Evolutionary conservation across 92 coral and sea anemone genomes (phyloP).

Genomic region (Palythoa caribaeorum): DNA sequence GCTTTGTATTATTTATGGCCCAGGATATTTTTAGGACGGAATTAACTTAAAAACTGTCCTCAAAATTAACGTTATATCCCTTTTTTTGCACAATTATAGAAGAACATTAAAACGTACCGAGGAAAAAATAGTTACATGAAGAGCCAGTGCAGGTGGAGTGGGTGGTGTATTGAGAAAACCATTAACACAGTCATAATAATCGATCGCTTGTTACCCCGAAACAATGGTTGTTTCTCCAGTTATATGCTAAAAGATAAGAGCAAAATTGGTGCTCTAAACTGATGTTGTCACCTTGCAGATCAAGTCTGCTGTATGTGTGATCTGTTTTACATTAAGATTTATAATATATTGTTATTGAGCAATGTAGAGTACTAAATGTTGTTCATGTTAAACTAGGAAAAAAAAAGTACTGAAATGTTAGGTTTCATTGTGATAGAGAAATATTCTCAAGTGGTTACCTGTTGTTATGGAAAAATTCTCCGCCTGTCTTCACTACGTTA

Average conservation of each 20-base stretch:
- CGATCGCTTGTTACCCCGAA: neutral
- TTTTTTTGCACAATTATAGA: neutral
- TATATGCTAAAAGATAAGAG: neutral
- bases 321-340: too few species aligned
- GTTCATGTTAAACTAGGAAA: too few species aligned
- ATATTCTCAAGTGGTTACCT: neutral
- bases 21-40: too few species aligned
- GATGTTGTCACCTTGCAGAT: neutral
- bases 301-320: neutral
- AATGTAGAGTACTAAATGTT: too few species aligned
- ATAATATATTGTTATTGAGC: too few species aligned
- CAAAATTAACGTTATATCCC: neutral
- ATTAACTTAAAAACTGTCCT: too few species aligned
- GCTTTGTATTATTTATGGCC: too few species aligned
- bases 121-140: neutral
- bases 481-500: conserved; percentile 32
- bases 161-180: conserved; percentile 9
- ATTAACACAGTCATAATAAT: conserved; percentile 6
- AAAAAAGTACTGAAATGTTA: neutral
- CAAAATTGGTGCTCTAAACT: neutral
- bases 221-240: neutral
- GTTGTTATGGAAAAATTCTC: conserved; percentile 6
- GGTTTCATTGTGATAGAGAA: neutral
- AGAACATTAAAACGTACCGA: neutral
- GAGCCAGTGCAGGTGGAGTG: neutral